Percentiles rank a stretch among this genome's conserved stretches.
These are phyloP conservation scores for Tychaedon coryphoeus DNA, from an alignment of 2,113 vertebrate species.

Conservation along the genomic window DNA sequence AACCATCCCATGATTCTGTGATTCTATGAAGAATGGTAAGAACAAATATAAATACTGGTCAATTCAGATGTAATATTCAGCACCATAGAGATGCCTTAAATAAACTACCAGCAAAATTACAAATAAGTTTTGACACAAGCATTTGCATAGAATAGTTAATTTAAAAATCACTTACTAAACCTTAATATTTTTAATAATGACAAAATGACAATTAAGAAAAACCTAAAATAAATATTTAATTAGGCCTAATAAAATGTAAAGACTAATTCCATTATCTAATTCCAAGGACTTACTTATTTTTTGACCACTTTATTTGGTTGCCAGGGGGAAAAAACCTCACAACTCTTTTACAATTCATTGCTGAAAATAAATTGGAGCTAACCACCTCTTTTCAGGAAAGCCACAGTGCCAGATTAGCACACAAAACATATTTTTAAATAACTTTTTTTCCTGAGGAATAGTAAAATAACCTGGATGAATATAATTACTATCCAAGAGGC, in stretches of 20 bases:
- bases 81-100: not conserved
- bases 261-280: not conserved
- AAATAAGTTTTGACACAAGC: not conserved
- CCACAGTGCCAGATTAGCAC: not conserved
- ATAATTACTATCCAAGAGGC: not conserved
- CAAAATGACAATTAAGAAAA: slow-evolving; percentile 29
- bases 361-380: not conserved
- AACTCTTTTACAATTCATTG: not conserved
- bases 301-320: not conserved
- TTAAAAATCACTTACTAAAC: slow-evolving; percentile 1
- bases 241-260: not conserved
- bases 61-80: not conserved
- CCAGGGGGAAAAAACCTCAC: not conserved
- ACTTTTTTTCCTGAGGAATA: not conserved
- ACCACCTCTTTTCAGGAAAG: not conserved
- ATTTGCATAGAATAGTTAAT: slow-evolving; percentile 10
- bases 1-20: too few species aligned
- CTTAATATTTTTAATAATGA: not conserved
- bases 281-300: not conserved
- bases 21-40: not conserved
- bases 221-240: not conserved
- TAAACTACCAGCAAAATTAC: not conserved
- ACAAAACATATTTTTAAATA: not conserved
- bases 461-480: not conserved
- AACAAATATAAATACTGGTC: not conserved